Base-by-base conservation (phyloP, 2,113 vertebrate species). In the Apeltes quadracus region DNA sequence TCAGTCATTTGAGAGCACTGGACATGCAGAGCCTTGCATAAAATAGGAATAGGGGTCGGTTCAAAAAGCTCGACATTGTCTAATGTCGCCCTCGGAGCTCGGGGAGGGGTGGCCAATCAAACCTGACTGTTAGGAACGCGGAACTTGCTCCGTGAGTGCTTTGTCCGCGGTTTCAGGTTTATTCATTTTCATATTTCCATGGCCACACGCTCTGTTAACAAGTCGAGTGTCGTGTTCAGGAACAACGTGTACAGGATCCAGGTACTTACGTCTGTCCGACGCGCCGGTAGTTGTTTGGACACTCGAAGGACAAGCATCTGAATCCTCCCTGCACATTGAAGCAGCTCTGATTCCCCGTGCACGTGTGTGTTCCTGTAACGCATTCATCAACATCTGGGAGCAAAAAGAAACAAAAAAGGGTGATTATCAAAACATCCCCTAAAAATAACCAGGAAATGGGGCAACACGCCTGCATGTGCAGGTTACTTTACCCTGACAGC, bases 261-360 rank as follows among this genome's bases (percentile, higher is more conserved):
- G 16, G 3, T 34, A 98, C 98, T 99, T 93, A 99, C 98, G 93
- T 95, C 41, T 97, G 96, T 83, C 94, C 94, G 0, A 95, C 93
- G 44, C 93, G 95, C 29, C 95, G 94, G 86, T 99, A 99, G 79
- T 98, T 97, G 46, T 91, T 87, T 0, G 98, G 97, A 44, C 98
- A 99, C 0, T 95, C 93, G 4, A 99, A 94, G 20, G 92, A 91
- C 68, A 99, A 90, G 48, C 98, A 99, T 84, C 93, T 93, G 87
- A 96, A 98, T 58, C 94, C 90, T 0, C 98, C 98, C 85, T 98
- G 97, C 58, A 98, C 93, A 61, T 99, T 99, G 81, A 98, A 99
- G 94, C 98, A 99, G 86, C 93, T 99, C 93, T 98, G 93, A 0
- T 94, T 93, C 76, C 93, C 92, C 0, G 91, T 78, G 79, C 98